Evolutionary conservation across 2,797 vertebrate species (phyloP).

Genomic region (Chelon labrosus): DNA sequence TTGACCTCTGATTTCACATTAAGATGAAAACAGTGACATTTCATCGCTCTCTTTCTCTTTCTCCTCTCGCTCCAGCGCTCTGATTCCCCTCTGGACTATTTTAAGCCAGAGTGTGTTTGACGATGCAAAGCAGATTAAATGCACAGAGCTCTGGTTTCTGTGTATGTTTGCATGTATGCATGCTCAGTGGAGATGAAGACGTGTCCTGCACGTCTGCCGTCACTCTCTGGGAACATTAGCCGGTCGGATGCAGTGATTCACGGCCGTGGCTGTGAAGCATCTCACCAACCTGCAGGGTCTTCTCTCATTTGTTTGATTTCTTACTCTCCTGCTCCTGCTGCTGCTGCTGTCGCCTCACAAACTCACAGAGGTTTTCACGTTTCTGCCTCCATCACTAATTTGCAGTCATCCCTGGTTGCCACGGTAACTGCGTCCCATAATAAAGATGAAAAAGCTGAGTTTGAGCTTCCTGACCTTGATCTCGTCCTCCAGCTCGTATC

Average conservation of each 20-base stretch:
- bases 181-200: conserved; percentile 2
- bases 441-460: background rate
- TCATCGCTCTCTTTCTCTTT: conserved; percentile 31
- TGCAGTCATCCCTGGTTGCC: conserved; percentile 20
- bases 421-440: conserved; percentile 4
- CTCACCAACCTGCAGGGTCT: conserved; percentile 45
- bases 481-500: background rate
- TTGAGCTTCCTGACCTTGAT: conserved; percentile 28
- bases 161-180: background rate
- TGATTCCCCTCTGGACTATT: conserved; percentile 51
- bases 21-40: conserved; percentile 68
- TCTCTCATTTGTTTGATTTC: background rate
- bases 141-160: conserved; percentile 22
- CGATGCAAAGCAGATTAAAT: conserved; percentile 68
- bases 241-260: conserved; percentile 57
- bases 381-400: conserved; percentile 3
- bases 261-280: conserved; percentile 55
- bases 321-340: background rate
- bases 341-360: conserved; percentile 15
- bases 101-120: conserved; percentile 56
- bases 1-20: conserved; percentile 58
- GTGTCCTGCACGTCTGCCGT: conserved; percentile 1
- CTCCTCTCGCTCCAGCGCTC: background rate
- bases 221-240: conserved; percentile 16
- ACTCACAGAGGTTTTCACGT: background rate